Percentiles rank a stretch among this genome's conserved stretches.
phyloP scores from a whole-genome alignment of 2,113 vertebrate species.

The Phrynosoma blainvillii region DNA sequence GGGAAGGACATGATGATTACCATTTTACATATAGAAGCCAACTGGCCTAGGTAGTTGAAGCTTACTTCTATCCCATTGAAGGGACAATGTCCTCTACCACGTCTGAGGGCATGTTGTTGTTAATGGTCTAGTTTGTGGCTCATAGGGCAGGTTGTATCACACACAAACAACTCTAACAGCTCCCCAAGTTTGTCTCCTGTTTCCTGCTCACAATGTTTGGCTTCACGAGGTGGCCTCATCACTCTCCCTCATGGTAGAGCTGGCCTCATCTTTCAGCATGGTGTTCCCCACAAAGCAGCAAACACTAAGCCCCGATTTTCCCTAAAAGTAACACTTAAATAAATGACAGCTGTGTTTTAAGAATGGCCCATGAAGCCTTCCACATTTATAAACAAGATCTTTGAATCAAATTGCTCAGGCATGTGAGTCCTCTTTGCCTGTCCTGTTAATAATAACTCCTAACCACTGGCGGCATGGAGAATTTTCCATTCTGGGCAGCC shows the following conservation, averaged over 20 bases:
- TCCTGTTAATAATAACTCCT: slow-evolving; percentile 51
- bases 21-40: background rate
- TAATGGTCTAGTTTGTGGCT: background rate
- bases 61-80: background rate
- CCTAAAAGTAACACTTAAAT: slow-evolving; percentile 12
- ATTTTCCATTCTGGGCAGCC: slow-evolving; percentile 61
- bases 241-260: background rate
- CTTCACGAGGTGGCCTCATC: background rate
- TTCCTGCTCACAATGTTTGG: background rate
- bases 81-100: background rate
- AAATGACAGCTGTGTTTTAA: slow-evolving; percentile 35
- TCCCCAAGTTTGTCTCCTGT: background rate
- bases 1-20: background rate
- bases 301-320: background rate
- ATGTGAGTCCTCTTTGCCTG: background rate
- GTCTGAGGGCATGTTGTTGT: background rate
- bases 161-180: background rate
- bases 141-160: too few relatives aligned
- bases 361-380: slow-evolving; percentile 31
- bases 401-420: slow-evolving; percentile 45
- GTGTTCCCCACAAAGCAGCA: background rate
- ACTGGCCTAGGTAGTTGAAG: background rate
- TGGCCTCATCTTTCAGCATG: background rate
- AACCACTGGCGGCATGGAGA: background rate
- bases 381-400: slow-evolving; percentile 38